These are phyloP conservation scores for Borostomias antarcticus DNA, from an alignment of 2,797 vertebrate genomes.

Conservation along the genomic window DNA sequence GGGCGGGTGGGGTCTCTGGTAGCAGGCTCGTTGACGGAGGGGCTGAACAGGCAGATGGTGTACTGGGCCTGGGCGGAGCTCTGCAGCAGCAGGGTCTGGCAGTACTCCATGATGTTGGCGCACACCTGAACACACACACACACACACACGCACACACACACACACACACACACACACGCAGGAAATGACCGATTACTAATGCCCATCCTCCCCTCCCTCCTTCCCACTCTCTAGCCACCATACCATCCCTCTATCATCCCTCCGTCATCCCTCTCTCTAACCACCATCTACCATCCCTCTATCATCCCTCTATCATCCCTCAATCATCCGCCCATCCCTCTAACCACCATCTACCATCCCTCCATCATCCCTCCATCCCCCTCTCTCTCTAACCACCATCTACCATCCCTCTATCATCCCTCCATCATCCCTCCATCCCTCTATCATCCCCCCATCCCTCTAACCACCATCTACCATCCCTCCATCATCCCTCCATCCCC, in stretches of 20 bases:
- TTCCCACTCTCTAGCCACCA: neutral
- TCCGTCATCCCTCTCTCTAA: neutral
- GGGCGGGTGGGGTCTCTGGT: conserved; percentile 85
- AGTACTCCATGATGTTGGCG: conserved; percentile 98
- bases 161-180: neutral
- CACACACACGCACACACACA: conserved; percentile 1
- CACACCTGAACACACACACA: conserved; percentile 82
- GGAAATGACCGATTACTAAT: too few species aligned
- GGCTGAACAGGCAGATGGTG: conserved; percentile 92
- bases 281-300: too few species aligned
- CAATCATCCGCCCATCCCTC: too few species aligned
- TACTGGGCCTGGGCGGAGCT: conserved; percentile 88
- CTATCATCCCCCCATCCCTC: neutral
- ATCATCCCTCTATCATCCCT: neutral
- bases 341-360: too few species aligned
- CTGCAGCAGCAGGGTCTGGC: conserved; percentile 91
- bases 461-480: neutral
- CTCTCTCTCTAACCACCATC: neutral
- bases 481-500: neutral
- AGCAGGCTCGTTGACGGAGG: conserved; percentile 87
- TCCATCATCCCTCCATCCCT: neutral
- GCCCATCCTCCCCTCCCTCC: too few species aligned
- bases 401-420: too few species aligned
- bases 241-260: too few species aligned
- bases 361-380: too few species aligned